phyloP scores from a whole-genome alignment of 2,888 invertebrate genomes.

The Pseudococcus longispinus region DNA sequence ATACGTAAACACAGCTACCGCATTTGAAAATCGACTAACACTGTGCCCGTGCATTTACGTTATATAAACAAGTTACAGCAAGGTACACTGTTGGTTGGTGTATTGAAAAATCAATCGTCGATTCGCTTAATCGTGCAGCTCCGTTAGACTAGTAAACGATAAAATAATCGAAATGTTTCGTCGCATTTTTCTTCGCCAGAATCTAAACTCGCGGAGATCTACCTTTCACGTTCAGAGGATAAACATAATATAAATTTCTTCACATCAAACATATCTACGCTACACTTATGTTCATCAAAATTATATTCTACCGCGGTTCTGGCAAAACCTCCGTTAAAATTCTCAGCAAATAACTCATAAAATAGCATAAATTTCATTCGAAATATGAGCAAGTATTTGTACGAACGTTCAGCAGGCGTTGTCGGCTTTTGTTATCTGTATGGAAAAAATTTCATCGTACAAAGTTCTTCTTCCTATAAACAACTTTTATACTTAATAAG shows the following conservation, averaged over 20 bases:
- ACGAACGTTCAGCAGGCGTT: background rate
- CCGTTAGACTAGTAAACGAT: background rate
- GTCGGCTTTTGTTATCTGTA: background rate
- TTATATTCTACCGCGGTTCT: background rate
- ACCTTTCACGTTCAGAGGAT: background rate
- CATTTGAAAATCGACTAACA: background rate
- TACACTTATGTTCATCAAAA: background rate
- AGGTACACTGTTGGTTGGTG: background rate
- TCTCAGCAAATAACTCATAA: background rate
- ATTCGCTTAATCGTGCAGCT: background rate
- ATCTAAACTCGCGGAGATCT: background rate
- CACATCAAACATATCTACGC: background rate
- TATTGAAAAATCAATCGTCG: slow-evolving; percentile 12
- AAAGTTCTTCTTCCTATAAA: background rate
- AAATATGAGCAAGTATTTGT: background rate
- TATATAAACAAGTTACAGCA: background rate
- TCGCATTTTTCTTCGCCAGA: background rate
- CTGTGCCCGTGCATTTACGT: background rate
- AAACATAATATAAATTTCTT: background rate
- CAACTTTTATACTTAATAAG: background rate
- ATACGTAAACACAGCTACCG: background rate
- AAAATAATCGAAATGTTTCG: background rate
- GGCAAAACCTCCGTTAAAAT: background rate
- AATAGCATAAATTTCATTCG: background rate
- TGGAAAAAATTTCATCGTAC: background rate